Conservation (phyloP, 1,140 invertebrate species). For the Platyura marginata region DNA sequence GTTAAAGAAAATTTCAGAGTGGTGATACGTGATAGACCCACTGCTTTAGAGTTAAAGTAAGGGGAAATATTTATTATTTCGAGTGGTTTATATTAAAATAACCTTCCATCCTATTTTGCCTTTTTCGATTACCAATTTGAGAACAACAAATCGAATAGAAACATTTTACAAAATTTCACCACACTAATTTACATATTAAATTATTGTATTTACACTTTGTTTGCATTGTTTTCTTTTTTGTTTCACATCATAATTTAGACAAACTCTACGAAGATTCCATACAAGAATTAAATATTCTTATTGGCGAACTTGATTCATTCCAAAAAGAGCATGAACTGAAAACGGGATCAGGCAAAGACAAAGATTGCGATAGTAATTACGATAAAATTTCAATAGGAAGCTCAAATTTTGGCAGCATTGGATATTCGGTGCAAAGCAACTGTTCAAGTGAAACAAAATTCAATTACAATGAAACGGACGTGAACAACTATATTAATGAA, state of each 20-base stretch:
- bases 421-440: neutral
- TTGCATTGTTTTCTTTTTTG: neutral
- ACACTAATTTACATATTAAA: no score
- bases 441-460: slow-evolving; percentile 7
- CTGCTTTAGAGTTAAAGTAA: no score
- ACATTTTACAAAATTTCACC: no score
- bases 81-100: no score
- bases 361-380: slow-evolving; percentile 13
- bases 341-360: slow-evolving; percentile 7
- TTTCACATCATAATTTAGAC: slow-evolving; percentile 8
- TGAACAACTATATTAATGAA: slow-evolving; percentile 23
- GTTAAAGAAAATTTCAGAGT: no score
- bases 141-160: no score
- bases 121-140: no score
- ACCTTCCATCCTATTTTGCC: no score
- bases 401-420: slow-evolving; percentile 3
- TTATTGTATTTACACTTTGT: neutral
- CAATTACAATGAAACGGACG: slow-evolving; percentile 15
- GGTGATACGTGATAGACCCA: no score
- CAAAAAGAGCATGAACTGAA: slow-evolving; percentile 25
- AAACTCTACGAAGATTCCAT: slow-evolving; percentile 25
- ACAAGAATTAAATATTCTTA: slow-evolving; percentile 26
- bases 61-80: no score
- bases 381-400: slow-evolving; percentile 8
- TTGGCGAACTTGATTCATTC: slow-evolving; percentile 26